These are phyloP conservation scores for Podilymbus podiceps DNA, from an alignment of 2,113 vertebrate species.

Conservation along the genomic window DNA sequence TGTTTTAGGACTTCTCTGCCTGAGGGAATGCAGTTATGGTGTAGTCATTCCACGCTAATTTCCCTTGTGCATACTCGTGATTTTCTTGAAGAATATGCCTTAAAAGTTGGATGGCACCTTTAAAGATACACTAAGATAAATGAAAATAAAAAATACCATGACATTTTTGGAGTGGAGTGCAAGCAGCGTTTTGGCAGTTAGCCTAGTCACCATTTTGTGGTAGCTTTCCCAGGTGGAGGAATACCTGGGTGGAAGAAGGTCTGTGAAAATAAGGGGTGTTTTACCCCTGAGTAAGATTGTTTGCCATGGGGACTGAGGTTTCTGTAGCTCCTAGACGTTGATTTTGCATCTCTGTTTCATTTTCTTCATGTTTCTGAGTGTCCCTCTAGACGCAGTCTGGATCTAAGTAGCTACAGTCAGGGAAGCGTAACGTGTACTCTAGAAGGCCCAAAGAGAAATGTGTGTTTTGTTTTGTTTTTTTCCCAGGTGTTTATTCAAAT, in stretches of 20 bases:
- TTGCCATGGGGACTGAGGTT: not conserved
- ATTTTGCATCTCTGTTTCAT: not conserved
- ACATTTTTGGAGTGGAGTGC: not conserved
- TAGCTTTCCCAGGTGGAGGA: not conserved
- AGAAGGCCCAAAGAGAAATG: not conserved
- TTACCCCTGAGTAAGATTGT: not conserved
- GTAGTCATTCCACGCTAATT: not conserved
- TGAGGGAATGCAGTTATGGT: not conserved
- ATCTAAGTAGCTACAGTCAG: not conserved
- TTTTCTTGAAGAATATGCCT: not conserved
- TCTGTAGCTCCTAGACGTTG: rapidly evolving
- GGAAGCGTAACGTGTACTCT: not conserved
- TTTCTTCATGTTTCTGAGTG: not conserved
- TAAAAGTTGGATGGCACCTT: not conserved
- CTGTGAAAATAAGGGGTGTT: not conserved
- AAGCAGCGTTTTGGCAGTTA: not conserved
- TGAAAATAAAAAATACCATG: not conserved
- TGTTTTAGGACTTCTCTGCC: not conserved
- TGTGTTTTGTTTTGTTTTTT: too few relatives aligned
- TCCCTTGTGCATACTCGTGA: not conserved
- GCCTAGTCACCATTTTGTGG: not conserved
- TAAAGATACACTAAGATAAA: not conserved
- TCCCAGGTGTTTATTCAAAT: not conserved
- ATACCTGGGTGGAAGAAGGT: not conserved
- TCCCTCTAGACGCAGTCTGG: not conserved